Conservation (phyloP, 2,888 invertebrate genomes). For the Lordiphosa andalusiaca region DNA sequence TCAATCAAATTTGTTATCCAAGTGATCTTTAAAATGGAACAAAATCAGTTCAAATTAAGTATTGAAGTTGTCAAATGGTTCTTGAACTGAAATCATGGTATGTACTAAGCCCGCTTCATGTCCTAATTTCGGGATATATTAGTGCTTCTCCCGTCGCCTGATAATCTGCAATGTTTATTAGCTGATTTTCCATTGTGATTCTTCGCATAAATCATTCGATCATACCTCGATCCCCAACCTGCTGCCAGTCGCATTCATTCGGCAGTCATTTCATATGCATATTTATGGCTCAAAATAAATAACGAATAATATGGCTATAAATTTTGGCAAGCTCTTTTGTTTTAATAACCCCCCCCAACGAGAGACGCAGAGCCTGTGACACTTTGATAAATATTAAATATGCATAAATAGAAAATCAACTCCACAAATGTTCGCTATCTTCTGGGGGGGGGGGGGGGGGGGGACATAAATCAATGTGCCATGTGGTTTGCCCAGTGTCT, state of each 20-base stretch:
- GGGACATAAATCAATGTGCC: constrained; percentile 63
- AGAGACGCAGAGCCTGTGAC: constrained; percentile 19
- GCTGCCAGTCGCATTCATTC: constrained; percentile 30
- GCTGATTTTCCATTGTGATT: too few relatives aligned
- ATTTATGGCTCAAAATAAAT: constrained; percentile 73
- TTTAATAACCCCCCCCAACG: constrained; percentile 49
- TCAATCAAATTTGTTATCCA: too few relatives aligned
- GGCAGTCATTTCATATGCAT: constrained; percentile 57
- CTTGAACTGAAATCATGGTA: too few relatives aligned
- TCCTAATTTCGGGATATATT: too few relatives aligned
- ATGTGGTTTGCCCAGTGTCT: constrained; percentile 37
- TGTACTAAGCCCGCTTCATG: too few relatives aligned
- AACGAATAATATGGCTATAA: constrained; percentile 72
- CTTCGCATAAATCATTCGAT: background rate
- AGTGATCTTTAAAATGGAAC: too few relatives aligned
- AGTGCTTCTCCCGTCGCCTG: too few relatives aligned
- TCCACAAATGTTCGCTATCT: constrained; percentile 29
- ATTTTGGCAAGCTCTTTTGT: constrained; percentile 69
- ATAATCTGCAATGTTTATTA: too few relatives aligned
- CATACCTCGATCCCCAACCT: constrained; percentile 37
- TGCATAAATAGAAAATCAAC: constrained; percentile 60
- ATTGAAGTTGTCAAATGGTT: too few relatives aligned
- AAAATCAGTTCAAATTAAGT: too few relatives aligned
- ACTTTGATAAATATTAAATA: constrained; percentile 61
- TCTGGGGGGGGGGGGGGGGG: constrained; percentile 34